Evolutionary conservation across 1,140 invertebrate genomes (phyloP), one percentile per base, ranked within the genome.

Genomic region (Drosophila obscura): DNA sequence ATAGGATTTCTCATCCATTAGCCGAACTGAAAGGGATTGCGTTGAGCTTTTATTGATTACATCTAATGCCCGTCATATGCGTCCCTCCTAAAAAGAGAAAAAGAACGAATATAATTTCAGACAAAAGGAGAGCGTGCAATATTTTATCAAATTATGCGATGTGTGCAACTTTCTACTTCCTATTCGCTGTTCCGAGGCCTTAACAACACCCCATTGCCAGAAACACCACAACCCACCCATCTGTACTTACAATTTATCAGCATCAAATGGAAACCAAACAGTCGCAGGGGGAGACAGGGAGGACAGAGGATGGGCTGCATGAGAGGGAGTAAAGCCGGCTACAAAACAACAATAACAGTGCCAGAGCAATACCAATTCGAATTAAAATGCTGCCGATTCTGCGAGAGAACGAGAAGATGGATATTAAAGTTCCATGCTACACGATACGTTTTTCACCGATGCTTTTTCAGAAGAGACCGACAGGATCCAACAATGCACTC

Each of bases 261-360:
- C 83, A 85, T 85, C 82, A 85, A 85, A 87, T 85, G 82, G 82
- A 85, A 85, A 87, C 82, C 82, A 82, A 85, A 87, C 67, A 83
- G 77, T 59, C 55, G 19, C 51, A 13, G 43, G 16, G 44, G 44
- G 0, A 7, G 67, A 8, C 9, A 6, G 26, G 26, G 7, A 16
- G 66, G 46, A 22, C n/a, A 22, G 53, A n/a, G 39, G 35, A 15
- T 50, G 62, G 46, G 44, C 11, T 24, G 41, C 35, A 52, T 48
- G 57, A 62, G 52, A 9, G 24, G 16, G 39, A 60, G 58, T 73
- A 73, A 39, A 64, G 67, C 66, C 58, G 48, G 68, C 59, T 51
- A 69, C 58, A 63, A 59, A 67, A 83, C 76, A 83, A 84, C 80
- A 83, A 83, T 83, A 83, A 81, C 77, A 84, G 68, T 77, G 82